Conservation (phyloP, 2,113 vertebrate species). For the Sinocyclocheilus rhinocerous region DNA sequence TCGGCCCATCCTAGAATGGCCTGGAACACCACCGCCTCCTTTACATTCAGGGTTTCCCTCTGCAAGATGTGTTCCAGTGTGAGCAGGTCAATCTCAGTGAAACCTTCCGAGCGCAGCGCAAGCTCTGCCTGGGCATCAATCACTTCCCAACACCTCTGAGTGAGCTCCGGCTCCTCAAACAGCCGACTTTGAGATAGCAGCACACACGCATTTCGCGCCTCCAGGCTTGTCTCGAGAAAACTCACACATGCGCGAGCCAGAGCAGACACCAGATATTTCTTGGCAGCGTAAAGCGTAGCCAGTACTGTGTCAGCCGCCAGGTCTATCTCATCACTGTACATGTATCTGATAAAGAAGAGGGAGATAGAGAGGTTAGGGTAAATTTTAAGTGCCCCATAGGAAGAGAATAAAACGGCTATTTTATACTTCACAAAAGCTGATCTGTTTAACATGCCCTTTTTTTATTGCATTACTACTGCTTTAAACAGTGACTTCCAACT, state of each 20-base stretch:
- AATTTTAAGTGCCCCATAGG: not conserved
- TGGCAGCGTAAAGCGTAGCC: conserved; percentile 93
- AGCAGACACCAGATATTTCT: conserved; percentile 96
- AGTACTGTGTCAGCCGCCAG: conserved; percentile 95
- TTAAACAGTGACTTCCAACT: conserved; percentile 11
- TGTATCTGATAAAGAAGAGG: conserved; percentile 78
- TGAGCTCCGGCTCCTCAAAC: conserved; percentile 95
- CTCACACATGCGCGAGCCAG: conserved; percentile 92
- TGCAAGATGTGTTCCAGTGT: conserved; percentile 90
- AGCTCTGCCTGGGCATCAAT: conserved; percentile 97
- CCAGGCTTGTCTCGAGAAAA: conserved; percentile 95
- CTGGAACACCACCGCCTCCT: conserved; percentile 90
- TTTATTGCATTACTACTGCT: conserved; percentile 18
- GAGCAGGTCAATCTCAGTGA: conserved; percentile 91
- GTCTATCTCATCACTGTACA: conserved; percentile 97
- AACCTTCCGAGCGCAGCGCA: conserved; percentile 89
- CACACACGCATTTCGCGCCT: conserved; percentile 93
- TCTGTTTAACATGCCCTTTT: conserved; percentile 11
- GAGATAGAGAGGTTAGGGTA: not conserved
- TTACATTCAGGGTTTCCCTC: conserved; percentile 90
- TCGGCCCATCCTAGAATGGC: conserved; percentile 89
- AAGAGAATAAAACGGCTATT: not conserved
- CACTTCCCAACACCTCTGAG: conserved; percentile 96
- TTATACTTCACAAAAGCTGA: not conserved
- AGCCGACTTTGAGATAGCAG: conserved; percentile 96